Evolutionary conservation across 2,888 invertebrate genomes (phyloP).

Genomic region (Tineola bisselliella): DNA sequence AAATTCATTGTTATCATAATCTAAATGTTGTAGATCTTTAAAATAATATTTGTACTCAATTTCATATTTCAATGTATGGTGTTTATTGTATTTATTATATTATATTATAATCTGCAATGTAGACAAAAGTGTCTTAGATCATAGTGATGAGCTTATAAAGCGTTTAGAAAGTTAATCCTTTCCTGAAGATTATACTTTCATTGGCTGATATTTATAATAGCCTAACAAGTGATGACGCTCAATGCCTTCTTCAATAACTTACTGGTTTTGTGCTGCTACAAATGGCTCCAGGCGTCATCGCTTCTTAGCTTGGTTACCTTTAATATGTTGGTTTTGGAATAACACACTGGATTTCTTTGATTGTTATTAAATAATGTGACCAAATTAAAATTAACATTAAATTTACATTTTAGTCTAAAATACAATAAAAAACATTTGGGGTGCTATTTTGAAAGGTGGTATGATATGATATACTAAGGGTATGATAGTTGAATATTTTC

Average conservation of each 20-base stretch:
- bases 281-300: neutral
- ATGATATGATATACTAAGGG: slow-evolving; percentile 49
- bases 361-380: neutral
- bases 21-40: neutral
- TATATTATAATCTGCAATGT: neutral
- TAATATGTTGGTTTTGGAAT: too few species aligned
- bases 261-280: too few species aligned
- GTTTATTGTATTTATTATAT: neutral
- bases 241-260: too few species aligned
- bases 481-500: slow-evolving; percentile 29
- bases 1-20: neutral
- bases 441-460: slow-evolving; percentile 58
- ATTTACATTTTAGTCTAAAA: slow-evolving; percentile 1
- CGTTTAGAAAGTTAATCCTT: neutral
- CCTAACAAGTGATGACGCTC: neutral
- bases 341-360: too few species aligned
- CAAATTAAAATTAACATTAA: neutral
- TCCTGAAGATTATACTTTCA: neutral
- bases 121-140: neutral
- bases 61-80: neutral
- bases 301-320: neutral
- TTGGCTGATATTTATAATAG: neutral
- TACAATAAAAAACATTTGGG: slow-evolving; percentile 20
- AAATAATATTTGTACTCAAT: neutral
- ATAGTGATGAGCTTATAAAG: slow-evolving; percentile 4